Conservation (phyloP, 2,797 vertebrate genomes). For the Chelidonichthys spinosus region DNA sequence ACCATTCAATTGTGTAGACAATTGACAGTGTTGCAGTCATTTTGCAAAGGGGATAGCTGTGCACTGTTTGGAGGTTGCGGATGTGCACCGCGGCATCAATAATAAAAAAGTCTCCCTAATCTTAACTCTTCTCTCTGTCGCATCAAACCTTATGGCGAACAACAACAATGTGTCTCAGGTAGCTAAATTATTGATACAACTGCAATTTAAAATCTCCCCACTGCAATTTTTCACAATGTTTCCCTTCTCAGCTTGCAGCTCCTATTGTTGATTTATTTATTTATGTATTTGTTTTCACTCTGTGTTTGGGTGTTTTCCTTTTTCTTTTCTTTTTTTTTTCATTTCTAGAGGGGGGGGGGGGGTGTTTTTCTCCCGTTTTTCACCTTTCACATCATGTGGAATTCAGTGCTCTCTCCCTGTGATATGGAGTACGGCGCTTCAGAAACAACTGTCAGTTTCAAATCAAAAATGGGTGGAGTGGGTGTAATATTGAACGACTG, state of each 20-base stretch:
- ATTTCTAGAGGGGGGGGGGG: conserved; percentile 48
- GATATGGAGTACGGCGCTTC: conserved; percentile 82
- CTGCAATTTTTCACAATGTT: conserved; percentile 74
- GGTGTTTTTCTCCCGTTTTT: conserved; percentile 71
- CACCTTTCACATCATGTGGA: conserved; percentile 82
- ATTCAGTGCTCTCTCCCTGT: conserved; percentile 81
- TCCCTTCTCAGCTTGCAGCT: conserved; percentile 66
- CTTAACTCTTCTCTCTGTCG: conserved; percentile 76
- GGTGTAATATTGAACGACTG: conserved; percentile 83
- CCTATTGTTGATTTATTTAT: conserved; percentile 85
- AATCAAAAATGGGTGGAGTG: conserved; percentile 83
- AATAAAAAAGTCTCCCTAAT: conserved; percentile 79
- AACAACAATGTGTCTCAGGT: conserved; percentile 77
- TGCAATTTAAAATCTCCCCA: conserved; percentile 78
- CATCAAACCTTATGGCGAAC: conserved; percentile 78
- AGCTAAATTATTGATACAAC: conserved; percentile 81
- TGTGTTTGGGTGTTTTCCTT: conserved; percentile 70
- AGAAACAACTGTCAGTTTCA: conserved; percentile 86
- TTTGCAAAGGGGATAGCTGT: conserved; percentile 65
- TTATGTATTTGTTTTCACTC: conserved; percentile 85
- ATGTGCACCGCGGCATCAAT: conserved; percentile 76
- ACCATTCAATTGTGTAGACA: conserved; percentile 68
- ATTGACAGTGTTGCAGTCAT: conserved; percentile 70
- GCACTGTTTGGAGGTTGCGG: conserved; percentile 70
- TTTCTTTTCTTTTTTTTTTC: conserved; percentile 30